Conservation (phyloP, 2,113 vertebrate genomes). For the Sclerurus mexicanus region DNA sequence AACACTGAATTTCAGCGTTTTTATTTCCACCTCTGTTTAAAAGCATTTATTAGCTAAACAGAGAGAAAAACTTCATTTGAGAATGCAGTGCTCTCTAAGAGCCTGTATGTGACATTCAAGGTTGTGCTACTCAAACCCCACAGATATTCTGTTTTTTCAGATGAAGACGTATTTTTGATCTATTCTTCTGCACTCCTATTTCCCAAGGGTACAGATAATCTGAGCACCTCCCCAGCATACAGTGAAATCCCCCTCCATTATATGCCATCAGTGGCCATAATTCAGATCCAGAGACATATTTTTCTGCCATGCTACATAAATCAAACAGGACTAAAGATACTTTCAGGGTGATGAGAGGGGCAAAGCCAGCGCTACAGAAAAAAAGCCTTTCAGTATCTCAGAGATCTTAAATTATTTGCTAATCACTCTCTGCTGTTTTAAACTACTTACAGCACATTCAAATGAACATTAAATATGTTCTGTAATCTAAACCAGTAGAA, state of each 20-base stretch:
- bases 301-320: conserved; percentile 4
- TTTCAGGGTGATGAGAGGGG: neutral
- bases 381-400: neutral
- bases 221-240: neutral
- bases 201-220: neutral
- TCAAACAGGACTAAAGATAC: conserved; percentile 25
- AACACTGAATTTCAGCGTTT: rapidly evolving
- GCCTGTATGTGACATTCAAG: neutral
- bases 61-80: neutral
- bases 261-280: neutral
- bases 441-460: neutral
- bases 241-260: neutral
- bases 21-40: neutral
- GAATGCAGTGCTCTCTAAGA: neutral
- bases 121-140: neutral
- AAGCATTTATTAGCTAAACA: neutral
- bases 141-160: neutral
- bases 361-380: neutral
- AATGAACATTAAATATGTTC: neutral
- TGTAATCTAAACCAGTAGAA: neutral
- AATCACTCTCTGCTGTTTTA: neutral
- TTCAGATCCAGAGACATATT: neutral
- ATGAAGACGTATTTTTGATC: neutral
- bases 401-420: conserved; percentile 16
- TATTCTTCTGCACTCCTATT: neutral